Base-by-base conservation (phyloP, 2,888 invertebrate genomes). In the Drosophila aldrichi region DNA sequence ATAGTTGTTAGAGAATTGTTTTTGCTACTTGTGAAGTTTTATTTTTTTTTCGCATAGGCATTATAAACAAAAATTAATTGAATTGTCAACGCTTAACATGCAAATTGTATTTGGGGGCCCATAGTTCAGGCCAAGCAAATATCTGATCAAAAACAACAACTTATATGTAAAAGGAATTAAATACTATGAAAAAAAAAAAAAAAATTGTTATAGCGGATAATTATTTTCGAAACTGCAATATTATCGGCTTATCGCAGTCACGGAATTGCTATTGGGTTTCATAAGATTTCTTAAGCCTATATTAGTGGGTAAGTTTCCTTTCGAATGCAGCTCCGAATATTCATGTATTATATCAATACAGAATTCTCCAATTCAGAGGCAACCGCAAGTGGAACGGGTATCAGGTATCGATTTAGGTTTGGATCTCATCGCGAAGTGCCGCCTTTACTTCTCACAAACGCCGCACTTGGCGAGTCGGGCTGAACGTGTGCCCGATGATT, bases 31-130 rank as follows among this genome's bases (percentile, higher is more conserved):
- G 48, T 14, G 43, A 14, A 5, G 10, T 29, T n/a, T 25, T 18
- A 32, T 41, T 51, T 49, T 49, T 25, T 60, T 55, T 54, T 25
- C 9, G 46, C 55, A 46, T 10, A 43, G 49, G 59, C 61, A 72
- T 66, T 66, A 66, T 61, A 61, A 69, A 66, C 69, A 65, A 66
- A 78, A 79, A 64, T 82, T 83, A 83, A 83, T 83, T 83, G 70
- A 82, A 82, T 78, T 86, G 86, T 83, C 82, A 85, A 79, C 75
- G 60, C 60, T 71, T 49, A 63, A 70, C 56, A 65, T 63, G 79
- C 49, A 61, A 71, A 65, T 60, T 46, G 51, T 38, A 51, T 54
- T 63, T 62, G 51, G 25, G 34, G 58, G 60, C 64, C 66, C 62
- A 56, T 43, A 61, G 66, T 62, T 62, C 74, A 52, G 40, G 59